Evolutionary conservation across 2,113 vertebrate species (phyloP), one percentile per base, ranked within the genome.

Genomic region (Pachyramphus minor): DNA sequence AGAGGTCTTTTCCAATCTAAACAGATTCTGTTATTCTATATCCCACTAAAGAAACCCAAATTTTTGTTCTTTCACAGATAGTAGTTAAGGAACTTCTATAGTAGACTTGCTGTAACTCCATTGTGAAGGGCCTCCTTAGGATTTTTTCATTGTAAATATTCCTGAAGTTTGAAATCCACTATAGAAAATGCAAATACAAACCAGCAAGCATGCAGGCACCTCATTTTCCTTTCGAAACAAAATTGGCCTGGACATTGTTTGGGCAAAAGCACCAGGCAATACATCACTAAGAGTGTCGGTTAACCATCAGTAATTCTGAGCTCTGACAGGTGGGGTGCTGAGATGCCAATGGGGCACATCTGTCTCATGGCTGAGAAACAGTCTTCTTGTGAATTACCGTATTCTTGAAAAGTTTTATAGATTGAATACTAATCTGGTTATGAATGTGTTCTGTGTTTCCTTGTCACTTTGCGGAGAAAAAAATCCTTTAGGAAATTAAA

Each of bases 31-130:
- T 64, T 49, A 12, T 67, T 75, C 22, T 45, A 8, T 14, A 66
- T 31, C 4, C 4, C 7, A n/a, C 47, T 55, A 30, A 52, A 33
- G 12, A 11, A 5, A 1, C 6, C 1, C 8, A 35, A n/a, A 8
- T 39, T 81, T 74, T 58, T 39, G 12, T 76, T 79, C 8, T 80
- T 53, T 75, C 21, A 41, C 6, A 23, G 11, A 5, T 75, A 10
- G 21, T 59, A 58, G 18, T 64, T 82, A 30, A 82, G 8, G 17
- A 75, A 27, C 2, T 20, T 68, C 39, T 52, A 3, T 41, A 60
- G 12, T 4, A 55, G 30, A 42, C 10, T 82, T 47, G 1, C 2
- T 85, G 4, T 42, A 28, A 63, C 8, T 78, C 37, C 27, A 28
- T 20, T 59, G 12, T 64, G 12, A 73, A 89, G 49, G 7, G 15